phyloP scores from a whole-genome alignment of 2,797 vertebrate genomes.

The Oryzias sinensis region DNA sequence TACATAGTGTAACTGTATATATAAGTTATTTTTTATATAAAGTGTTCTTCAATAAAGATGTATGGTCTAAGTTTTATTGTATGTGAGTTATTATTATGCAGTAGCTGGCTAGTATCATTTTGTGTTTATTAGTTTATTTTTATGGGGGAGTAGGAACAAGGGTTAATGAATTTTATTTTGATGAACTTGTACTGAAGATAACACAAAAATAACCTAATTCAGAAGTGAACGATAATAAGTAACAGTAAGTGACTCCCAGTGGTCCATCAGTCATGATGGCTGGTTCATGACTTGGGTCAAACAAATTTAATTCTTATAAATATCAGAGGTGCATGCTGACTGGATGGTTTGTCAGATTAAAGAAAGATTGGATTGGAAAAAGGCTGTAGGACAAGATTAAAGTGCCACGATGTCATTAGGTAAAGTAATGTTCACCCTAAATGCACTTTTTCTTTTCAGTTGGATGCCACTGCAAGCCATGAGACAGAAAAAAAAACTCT shows the following conservation, averaged over 20 bases:
- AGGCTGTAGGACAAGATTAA: conserved; percentile 34
- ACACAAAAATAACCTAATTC: too few species aligned
- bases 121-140: too few species aligned
- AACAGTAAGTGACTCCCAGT: too few species aligned
- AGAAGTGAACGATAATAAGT: too few species aligned
- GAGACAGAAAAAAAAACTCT: conserved; percentile 1
- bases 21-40: conserved; percentile 87
- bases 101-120: background rate
- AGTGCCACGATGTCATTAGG: conserved; percentile 18
- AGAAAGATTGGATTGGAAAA: conserved; percentile 47
- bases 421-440: conserved; percentile 10
- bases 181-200: too few species aligned
- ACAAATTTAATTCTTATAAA: conserved; percentile 39
- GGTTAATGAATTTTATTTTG: too few species aligned
- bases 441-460: conserved; percentile 11
- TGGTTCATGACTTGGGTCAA: conserved; percentile 2
- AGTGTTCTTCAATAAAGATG: conserved; percentile 75
- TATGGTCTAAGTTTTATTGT: conserved; percentile 46
- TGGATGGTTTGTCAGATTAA: conserved; percentile 27
- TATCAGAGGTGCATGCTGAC: conserved; percentile 47
- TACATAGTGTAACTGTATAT: conserved; percentile 79
- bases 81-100: conserved; percentile 3
- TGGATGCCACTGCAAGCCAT: conserved; percentile 35
- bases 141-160: too few species aligned
- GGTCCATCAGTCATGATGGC: too few species aligned